Conservation (phyloP, 1,140 invertebrate species). For the Ptiloglossa arizonensis region DNA sequence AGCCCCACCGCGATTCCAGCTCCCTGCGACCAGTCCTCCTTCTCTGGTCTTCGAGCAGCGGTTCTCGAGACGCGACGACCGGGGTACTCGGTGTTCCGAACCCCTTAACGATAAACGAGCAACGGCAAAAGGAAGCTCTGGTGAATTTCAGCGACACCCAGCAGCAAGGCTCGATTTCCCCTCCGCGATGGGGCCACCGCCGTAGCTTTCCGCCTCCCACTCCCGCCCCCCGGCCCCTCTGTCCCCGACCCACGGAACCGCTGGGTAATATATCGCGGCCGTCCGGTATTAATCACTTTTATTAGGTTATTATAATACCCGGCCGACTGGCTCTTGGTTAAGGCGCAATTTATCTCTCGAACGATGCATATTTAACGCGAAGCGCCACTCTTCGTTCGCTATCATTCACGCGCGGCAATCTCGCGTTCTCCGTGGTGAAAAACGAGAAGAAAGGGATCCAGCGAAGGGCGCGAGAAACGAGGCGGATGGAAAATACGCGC, state of each 20-base stretch:
- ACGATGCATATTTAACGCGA: slow-evolving; percentile 74
- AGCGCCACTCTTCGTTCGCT: slow-evolving; percentile 71
- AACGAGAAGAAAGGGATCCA: slow-evolving; percentile 7
- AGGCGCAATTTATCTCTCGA: slow-evolving; percentile 74
- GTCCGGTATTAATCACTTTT: slow-evolving; percentile 75
- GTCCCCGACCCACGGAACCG: slow-evolving; percentile 29
- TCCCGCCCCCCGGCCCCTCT: slow-evolving; percentile 18
- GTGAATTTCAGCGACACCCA: slow-evolving; percentile 37
- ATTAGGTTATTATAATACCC: slow-evolving; percentile 77
- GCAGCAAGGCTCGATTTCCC: slow-evolving; percentile 1
- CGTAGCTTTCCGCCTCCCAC: slow-evolving; percentile 13
- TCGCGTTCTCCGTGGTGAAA: slow-evolving; percentile 33
- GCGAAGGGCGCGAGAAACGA: slow-evolving; percentile 5
- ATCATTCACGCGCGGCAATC: slow-evolving; percentile 67
- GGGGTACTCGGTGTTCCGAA: no score
- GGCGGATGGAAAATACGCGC: slow-evolving; percentile 3
- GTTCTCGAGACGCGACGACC: no score
- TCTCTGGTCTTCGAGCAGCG: no score
- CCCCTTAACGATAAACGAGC: slow-evolving; percentile 2
- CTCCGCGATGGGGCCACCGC: background rate
- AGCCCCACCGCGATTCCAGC: no score
- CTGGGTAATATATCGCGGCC: slow-evolving; percentile 68
- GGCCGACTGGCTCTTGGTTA: slow-evolving; percentile 72
- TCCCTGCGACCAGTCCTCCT: no score
- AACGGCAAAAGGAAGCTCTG: slow-evolving; percentile 28